Base-by-base conservation (phyloP, 2,888 invertebrate genomes). In the Willowsia nigromaculata region DNA sequence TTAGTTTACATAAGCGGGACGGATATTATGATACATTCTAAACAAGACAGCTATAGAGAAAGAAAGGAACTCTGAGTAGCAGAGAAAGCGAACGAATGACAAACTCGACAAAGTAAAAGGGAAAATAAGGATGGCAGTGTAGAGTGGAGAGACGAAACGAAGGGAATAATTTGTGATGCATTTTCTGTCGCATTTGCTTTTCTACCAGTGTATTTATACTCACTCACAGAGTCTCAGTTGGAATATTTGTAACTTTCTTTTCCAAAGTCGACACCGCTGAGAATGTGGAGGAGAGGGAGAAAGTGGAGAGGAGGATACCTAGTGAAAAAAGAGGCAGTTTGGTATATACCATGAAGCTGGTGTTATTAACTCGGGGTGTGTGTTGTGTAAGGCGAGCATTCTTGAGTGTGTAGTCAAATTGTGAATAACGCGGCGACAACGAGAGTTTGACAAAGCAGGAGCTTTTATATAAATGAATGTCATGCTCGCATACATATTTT, bases 131-230 rank as follows among this genome's bases (percentile, higher is more conserved):
- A 53, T 4, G 13, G 30, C 27, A 25, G 56, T 3, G 25, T 40
- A 30, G 56, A 40, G 7, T 40, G 62, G 81, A 59, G 50, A 30
- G 43, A 80, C 56, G 80, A 82, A 82, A 43, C 82, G 82, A 74
- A 84, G 84, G 71, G 43, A 84, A 74, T 84, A 84, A 84, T 84
- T 84, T 84, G 84, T 84, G 84, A 84, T 84, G 74, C 84, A 84
- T 74, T 84, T 84, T 84, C 71, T 84, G 82, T 82, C 74, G 74
- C 84, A 50, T 74, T 71, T 56, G 13, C 80, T 59, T 37, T 81
- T 62, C 47, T 50, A 25, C 43, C 43, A n/a, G 43, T 65, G 68
- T 82, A 82, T 68, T 50, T 82, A 82, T 82, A 47, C 30, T 11
- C n/a, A 27, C 37, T 18, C 40, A 59, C 11, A 13, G 22, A 9